Conservation (phyloP, 2,888 invertebrate species). For the Drosophila imparisetae region DNA sequence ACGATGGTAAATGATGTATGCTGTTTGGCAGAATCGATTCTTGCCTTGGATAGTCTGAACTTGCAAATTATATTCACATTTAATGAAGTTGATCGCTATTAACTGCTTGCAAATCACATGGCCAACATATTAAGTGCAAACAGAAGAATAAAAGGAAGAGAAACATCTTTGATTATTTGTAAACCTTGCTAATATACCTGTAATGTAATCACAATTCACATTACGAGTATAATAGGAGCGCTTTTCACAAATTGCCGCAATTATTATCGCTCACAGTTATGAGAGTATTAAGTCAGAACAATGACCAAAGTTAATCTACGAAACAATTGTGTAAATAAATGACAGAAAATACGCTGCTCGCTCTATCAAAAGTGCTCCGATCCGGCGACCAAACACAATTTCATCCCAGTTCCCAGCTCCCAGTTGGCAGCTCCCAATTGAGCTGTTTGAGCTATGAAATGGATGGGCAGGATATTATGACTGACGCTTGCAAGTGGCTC, state of each 20-base stretch:
- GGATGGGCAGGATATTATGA: slow-evolving; percentile 7
- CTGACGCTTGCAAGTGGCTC: slow-evolving; percentile 5
- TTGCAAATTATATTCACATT: neutral
- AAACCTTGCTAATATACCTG: neutral
- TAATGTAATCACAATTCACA: neutral
- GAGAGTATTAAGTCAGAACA: slow-evolving; percentile 14
- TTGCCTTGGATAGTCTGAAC: neutral
- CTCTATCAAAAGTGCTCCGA: neutral
- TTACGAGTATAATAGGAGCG: neutral
- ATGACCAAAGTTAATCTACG: neutral
- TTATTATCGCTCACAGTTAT: slow-evolving; percentile 3
- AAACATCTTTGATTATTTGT: neutral
- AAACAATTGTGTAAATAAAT: slow-evolving; percentile 49
- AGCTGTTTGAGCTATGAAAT: slow-evolving; percentile 8
- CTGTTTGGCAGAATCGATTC: neutral
- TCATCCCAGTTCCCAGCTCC: neutral
- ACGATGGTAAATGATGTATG: neutral
- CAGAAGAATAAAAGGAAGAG: neutral
- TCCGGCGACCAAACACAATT: slow-evolving; percentile 15
- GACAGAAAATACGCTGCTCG: slow-evolving; percentile 36
- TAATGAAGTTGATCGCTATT: neutral
- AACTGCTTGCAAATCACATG: neutral
- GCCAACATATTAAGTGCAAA: neutral
- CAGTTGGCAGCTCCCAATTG: slow-evolving; percentile 33
- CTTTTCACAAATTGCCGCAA: slow-evolving; percentile 4